phyloP scores from a whole-genome alignment of 2,113 vertebrate genomes.

The Dunckerocampus dactyliophorus region DNA sequence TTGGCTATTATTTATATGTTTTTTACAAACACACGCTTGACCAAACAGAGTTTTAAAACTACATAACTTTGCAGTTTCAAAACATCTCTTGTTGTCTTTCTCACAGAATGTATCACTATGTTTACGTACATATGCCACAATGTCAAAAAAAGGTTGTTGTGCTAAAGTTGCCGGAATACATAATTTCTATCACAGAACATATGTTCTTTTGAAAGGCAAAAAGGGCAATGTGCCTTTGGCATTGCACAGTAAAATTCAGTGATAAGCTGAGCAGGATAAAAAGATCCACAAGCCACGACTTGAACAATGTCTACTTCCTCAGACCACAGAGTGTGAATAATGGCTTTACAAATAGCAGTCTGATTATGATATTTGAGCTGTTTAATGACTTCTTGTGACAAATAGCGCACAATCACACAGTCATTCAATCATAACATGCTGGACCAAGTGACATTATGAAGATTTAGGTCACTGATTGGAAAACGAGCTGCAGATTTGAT shows the following conservation, averaged over 20 bases:
- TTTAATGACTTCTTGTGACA: constrained; percentile 62
- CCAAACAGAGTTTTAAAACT: constrained; percentile 2
- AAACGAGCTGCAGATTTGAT: constrained; percentile 62
- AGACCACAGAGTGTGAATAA: constrained; percentile 34
- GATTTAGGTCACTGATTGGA: constrained; percentile 63
- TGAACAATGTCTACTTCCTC: constrained; percentile 36
- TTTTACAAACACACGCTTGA: neutral
- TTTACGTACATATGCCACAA: constrained; percentile 1
- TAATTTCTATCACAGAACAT: neutral
- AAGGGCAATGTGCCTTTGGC: constrained; percentile 12
- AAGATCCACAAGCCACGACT: constrained; percentile 19
- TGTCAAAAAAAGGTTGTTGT: constrained; percentile 16
- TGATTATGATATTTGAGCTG: constrained; percentile 63
- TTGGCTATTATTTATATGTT: constrained; percentile 17
- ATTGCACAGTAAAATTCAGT: constrained; percentile 11
- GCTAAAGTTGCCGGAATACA: neutral
- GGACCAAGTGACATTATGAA: constrained; percentile 58
- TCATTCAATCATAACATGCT: constrained; percentile 62
- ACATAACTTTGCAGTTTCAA: constrained; percentile 16
- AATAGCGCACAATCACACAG: constrained; percentile 48
- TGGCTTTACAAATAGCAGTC: constrained; percentile 55
- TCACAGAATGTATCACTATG: constrained; percentile 5
- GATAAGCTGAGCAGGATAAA: constrained; percentile 5
- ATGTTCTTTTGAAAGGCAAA: constrained; percentile 18
- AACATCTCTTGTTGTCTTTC: constrained; percentile 20